Conservation (phyloP, 2,888 invertebrate species). For the Synergus itoensis region DNA sequence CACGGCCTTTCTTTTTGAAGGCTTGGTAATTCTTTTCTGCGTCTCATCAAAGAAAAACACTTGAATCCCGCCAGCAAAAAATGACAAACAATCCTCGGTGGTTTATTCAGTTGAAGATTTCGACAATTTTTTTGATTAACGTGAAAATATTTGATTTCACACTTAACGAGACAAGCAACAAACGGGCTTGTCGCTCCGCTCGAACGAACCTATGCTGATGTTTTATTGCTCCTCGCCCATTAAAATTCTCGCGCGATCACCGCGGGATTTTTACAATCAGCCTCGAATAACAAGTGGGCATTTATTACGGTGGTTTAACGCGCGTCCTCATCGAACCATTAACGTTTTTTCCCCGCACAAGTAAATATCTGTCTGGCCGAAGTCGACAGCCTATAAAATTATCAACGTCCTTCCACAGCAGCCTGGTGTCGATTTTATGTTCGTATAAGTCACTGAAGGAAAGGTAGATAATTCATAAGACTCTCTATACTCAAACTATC, state of each 20-base stretch:
- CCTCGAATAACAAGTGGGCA: constrained; percentile 41
- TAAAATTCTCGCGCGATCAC: constrained; percentile 41
- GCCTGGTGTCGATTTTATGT: constrained; percentile 40
- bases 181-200: constrained; percentile 17
- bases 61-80: not conserved
- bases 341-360: constrained; percentile 34
- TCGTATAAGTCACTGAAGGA: constrained; percentile 33
- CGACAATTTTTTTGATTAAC: constrained; percentile 23
- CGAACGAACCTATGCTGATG: constrained; percentile 19
- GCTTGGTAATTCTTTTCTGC: not conserved
- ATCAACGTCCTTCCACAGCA: constrained; percentile 39
- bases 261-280: constrained; percentile 36
- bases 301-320: constrained; percentile 38
- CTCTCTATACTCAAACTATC: constrained; percentile 35
- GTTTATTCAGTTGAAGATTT: not conserved
- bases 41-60: not conserved
- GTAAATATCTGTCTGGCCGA: constrained; percentile 41
- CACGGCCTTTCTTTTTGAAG: constrained; percentile 1
- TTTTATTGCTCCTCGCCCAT: constrained; percentile 37
- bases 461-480: constrained; percentile 38
- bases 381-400: constrained; percentile 41
- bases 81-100: not conserved
- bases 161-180: constrained; percentile 36
- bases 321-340: constrained; percentile 39
- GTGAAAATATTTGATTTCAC: constrained; percentile 38